phyloP scores from a whole-genome alignment of 64 coral and sea anemone species.

The Orbicella faveolata region DNA sequence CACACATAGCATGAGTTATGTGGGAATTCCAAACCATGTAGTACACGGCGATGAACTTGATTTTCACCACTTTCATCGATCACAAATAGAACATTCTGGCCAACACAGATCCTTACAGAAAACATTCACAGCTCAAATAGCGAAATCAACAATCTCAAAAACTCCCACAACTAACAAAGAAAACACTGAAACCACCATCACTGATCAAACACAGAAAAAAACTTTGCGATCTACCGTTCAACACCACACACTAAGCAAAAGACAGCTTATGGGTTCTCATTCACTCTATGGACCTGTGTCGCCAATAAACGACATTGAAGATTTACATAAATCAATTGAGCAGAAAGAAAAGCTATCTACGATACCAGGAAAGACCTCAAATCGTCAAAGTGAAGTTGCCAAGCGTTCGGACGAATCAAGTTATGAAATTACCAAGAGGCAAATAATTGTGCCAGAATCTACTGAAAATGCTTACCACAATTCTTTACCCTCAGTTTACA shows the following conservation, averaged over 20 bases:
- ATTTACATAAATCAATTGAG: constrained; percentile 57
- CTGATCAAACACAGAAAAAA: constrained; percentile 69
- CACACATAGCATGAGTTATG: constrained; percentile 65
- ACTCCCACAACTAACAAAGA: constrained; percentile 57
- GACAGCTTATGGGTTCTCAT: constrained; percentile 79
- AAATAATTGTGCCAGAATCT: constrained; percentile 39
- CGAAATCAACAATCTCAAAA: constrained; percentile 76
- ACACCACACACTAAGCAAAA: constrained; percentile 35
- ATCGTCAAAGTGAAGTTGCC: constrained; percentile 51
- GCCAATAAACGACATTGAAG: constrained; percentile 65
- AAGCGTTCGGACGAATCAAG: constrained; percentile 41
- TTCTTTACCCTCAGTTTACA: constrained; percentile 41
- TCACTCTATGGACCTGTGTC: constrained; percentile 65
- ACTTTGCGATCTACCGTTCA: constrained; percentile 60
- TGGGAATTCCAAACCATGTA: constrained; percentile 78
- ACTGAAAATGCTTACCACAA: constrained; percentile 17
- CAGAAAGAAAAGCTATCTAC: constrained; percentile 70
- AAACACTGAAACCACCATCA: constrained; percentile 57
- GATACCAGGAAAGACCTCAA: constrained; percentile 50
- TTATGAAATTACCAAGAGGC: constrained; percentile 43
- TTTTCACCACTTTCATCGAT: constrained; percentile 47
- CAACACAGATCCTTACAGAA: neutral
- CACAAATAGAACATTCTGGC: constrained; percentile 54
- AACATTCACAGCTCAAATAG: neutral
- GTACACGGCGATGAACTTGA: constrained; percentile 41